Evolutionary conservation across 2,113 vertebrate species (phyloP).

Genomic region (Notiomystis cincta): DNA sequence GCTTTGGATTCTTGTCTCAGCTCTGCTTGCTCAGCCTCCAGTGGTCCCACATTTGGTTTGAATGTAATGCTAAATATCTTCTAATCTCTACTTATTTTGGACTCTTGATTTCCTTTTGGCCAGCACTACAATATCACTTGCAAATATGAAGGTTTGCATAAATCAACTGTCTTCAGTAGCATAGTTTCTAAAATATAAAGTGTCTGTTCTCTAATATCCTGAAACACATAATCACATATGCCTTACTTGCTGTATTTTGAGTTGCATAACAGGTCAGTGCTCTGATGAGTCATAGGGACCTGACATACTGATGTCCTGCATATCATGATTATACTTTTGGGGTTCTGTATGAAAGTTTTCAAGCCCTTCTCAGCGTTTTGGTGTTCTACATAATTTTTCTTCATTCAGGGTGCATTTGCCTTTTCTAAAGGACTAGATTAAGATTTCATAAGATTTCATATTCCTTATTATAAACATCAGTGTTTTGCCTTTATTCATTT

Average conservation of each 20-base stretch:
- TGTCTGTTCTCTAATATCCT: neutral
- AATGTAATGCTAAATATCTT: neutral
- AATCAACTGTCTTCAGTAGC: neutral
- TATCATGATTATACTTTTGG: neutral
- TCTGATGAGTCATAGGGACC: neutral
- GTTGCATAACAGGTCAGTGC: neutral
- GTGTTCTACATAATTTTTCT: neutral
- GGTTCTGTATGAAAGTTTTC: neutral
- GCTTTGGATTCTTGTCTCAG: neutral
- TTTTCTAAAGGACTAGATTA: neutral
- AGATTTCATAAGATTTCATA: neutral
- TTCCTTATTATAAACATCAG: neutral
- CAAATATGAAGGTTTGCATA: neutral
- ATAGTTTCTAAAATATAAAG: neutral
- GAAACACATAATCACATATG: neutral
- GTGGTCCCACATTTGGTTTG: neutral
- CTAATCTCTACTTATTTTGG: neutral
- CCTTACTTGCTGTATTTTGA: neutral
- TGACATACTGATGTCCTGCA: neutral
- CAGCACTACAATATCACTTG: neutral
- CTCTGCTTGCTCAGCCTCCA: neutral
- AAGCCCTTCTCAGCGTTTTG: neutral
- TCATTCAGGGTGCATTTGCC: neutral
- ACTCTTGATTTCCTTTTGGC: neutral
- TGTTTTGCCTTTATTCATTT: neutral